Evolutionary conservation across 2,888 invertebrate genomes (phyloP).

Genomic region (Leptothorax acervorum): DNA sequence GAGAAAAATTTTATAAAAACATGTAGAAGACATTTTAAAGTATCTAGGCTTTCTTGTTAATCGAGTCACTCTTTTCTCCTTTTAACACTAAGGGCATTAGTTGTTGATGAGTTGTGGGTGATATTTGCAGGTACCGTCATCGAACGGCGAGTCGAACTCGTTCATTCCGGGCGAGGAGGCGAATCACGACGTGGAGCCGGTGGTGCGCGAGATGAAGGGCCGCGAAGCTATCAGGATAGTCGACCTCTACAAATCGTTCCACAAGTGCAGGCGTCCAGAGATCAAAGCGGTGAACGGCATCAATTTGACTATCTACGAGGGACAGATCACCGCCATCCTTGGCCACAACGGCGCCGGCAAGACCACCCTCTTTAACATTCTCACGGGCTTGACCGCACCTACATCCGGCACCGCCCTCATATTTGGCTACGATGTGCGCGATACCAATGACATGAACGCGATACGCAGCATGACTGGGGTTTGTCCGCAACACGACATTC

Average conservation of each 20-base stretch:
- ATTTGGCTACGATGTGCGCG: constrained; percentile 92
- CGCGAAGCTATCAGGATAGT: constrained; percentile 92
- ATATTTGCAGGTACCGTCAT: constrained; percentile 74
- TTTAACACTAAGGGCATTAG: background rate
- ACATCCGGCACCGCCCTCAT: constrained; percentile 91
- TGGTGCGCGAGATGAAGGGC: constrained; percentile 90
- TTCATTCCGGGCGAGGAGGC: constrained; percentile 86
- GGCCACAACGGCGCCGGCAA: constrained; percentile 96
- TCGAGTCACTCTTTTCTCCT: background rate
- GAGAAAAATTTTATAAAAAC: background rate
- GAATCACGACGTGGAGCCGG: constrained; percentile 91
- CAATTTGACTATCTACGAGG: constrained; percentile 93
- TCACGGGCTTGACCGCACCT: constrained; percentile 93
- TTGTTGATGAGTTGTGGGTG: background rate
- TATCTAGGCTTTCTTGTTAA: background rate
- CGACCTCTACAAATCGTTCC: constrained; percentile 91
- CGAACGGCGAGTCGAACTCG: constrained; percentile 84
- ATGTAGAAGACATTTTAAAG: background rate
- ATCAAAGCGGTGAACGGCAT: constrained; percentile 92
- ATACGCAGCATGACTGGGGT: constrained; percentile 94
- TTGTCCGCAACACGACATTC: constrained; percentile 95
- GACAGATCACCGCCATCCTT: constrained; percentile 94
- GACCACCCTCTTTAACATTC: constrained; percentile 94
- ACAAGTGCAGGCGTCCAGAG: constrained; percentile 89
- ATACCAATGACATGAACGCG: constrained; percentile 91